Percentiles rank a stretch among this genome's conserved stretches.
phyloP scores from a whole-genome alignment of 2,888 invertebrate genomes.

The Nomada goodeniana region DNA sequence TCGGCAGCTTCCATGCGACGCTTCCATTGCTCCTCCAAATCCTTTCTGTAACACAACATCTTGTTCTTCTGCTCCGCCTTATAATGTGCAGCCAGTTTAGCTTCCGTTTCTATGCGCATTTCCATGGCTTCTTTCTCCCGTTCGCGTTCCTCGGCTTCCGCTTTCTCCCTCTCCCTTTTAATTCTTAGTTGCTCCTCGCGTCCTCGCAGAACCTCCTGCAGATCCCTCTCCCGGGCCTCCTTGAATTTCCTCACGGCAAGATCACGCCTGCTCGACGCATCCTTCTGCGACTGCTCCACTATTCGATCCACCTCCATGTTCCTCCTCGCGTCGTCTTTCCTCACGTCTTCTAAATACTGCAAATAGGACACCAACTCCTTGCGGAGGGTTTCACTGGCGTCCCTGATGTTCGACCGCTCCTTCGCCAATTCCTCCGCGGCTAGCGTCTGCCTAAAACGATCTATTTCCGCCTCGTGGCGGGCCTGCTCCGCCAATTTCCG shows the following conservation, averaged over 20 bases:
- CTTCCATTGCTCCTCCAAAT: constrained; percentile 71
- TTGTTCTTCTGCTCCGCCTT: constrained; percentile 53
- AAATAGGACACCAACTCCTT: constrained; percentile 75
- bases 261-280: constrained; percentile 58
- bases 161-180: constrained; percentile 56
- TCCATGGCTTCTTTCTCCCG: constrained; percentile 62
- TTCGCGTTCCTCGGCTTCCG: constrained; percentile 47
- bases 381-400: constrained; percentile 69
- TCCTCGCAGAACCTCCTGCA: constrained; percentile 67
- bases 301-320: constrained; percentile 69
- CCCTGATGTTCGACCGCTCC: constrained; percentile 61
- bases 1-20: constrained; percentile 63
- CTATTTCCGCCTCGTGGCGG: constrained; percentile 70
- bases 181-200: constrained; percentile 69
- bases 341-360: constrained; percentile 73
- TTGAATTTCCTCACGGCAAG: constrained; percentile 59
- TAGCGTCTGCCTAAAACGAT: constrained; percentile 60
- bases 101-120: constrained; percentile 65
- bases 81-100: constrained; percentile 54
- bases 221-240: constrained; percentile 60
- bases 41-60: constrained; percentile 67
- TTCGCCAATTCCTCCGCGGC: constrained; percentile 69
- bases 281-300: constrained; percentile 60
- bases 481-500: constrained; percentile 70
- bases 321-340: constrained; percentile 66